Evolutionary conservation across 2,113 vertebrate genomes (phyloP), one percentile per base, ranked within the genome.

Genomic region (Lycocorax pyrrhopterus): DNA sequence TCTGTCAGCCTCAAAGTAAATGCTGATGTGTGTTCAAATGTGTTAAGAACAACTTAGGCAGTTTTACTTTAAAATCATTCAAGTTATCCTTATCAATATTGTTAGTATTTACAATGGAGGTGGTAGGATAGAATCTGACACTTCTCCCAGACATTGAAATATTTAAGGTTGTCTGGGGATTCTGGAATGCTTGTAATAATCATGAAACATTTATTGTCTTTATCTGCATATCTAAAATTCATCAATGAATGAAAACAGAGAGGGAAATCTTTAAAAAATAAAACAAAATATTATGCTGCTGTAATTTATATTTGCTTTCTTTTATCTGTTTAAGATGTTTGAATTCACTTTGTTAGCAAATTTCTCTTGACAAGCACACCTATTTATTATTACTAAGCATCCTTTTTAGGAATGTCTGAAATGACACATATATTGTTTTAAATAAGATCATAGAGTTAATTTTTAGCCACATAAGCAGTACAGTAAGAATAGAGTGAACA

Each of bases 371-470:
- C 89, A 96, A 82, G 82, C 59, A 73, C 67, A 87, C 89, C 74
- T 84, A 95, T 96, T 96, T 96, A 84, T 97, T 97, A 91, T 95
- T 95, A 92, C 89, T 95, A 87, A 97, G 73, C 46, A 95, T 71
- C 55, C 72, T 93, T 94, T 96, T 95, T 94, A 79, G 47, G 74
- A 88, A 83, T 46, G 84, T 90, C 91, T 97, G 64, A 93, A 95
- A 95, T 97, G 89, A 94, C 94, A 97, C 7, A 6, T 87, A 69
- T 95, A 97, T 97, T 97, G 97, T 97, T 96, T 97, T 96, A 96
- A 95, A 93, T 90, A 96, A 92, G 90, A 96, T 96, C 94, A 63
- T 89, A 87, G 87, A 96, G 94, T 96, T 97, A 97, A 97, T 97
- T 97, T 97, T 97, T 97, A 97, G 95, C 79, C 58, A 95, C 59